Evolutionary conservation across 2,888 invertebrate genomes (phyloP).

Genomic region (Timema cristinae): DNA sequence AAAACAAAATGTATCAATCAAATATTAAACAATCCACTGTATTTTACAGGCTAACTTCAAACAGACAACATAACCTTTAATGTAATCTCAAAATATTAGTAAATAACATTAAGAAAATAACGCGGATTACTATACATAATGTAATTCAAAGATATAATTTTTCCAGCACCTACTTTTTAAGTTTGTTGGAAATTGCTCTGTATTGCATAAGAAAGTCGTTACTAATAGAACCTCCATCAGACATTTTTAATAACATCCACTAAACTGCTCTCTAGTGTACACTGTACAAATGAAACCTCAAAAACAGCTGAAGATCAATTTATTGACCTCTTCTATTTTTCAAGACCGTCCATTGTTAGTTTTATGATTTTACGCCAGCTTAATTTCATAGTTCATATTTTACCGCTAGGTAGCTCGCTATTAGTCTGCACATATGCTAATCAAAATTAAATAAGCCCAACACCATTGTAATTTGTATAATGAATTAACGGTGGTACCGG

Average conservation of each 20-base stretch:
- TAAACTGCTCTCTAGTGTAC: too few relatives aligned
- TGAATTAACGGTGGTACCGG: too few relatives aligned
- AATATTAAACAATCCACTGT: constrained; percentile 25
- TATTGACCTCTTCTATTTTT: too few relatives aligned
- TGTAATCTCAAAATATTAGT: neutral
- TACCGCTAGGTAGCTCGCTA: too few relatives aligned
- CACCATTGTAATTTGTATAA: too few relatives aligned
- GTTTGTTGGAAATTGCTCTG: constrained; percentile 64
- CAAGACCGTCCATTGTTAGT: too few relatives aligned
- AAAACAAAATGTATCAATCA: neutral
- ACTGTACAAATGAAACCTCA: too few relatives aligned
- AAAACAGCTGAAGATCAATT: too few relatives aligned
- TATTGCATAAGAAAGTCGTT: constrained; percentile 65
- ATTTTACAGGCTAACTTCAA: constrained; percentile 21
- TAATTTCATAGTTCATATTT: too few relatives aligned
- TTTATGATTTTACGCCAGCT: too few relatives aligned
- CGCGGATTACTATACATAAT: constrained; percentile 17
- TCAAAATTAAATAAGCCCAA: too few relatives aligned
- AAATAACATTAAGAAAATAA: neutral
- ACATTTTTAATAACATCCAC: constrained; percentile 20
- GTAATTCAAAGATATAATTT: constrained; percentile 14
- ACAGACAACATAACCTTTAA: neutral
- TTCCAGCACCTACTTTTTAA: constrained; percentile 60
- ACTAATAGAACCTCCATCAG: constrained; percentile 39
- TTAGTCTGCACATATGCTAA: too few relatives aligned